These are phyloP conservation scores for Colletes gigas DNA, from an alignment of 1,140 invertebrate genomes.

Conservation along the genomic window DNA sequence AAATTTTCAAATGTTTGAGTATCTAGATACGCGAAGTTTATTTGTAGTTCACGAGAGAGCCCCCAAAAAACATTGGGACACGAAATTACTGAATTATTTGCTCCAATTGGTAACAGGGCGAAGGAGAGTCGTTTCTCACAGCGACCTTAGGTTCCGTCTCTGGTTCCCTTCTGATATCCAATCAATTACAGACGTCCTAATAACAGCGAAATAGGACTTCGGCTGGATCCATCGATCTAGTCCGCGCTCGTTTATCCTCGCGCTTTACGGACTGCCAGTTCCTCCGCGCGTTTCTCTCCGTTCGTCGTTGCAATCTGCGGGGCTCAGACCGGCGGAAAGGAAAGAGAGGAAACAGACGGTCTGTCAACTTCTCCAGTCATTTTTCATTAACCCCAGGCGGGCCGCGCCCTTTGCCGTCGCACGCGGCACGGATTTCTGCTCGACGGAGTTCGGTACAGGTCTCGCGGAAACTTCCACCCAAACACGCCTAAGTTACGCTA, in stretches of 20 bases:
- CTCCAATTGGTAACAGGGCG: too few relatives aligned
- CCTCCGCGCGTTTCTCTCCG: background rate
- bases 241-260: background rate
- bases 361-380: slow-evolving; percentile 48
- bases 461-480: slow-evolving; percentile 5
- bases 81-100: too few relatives aligned
- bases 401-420: slow-evolving; percentile 1
- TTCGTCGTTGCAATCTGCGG: background rate
- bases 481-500: background rate
- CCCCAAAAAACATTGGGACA: too few relatives aligned
- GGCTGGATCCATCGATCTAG: background rate
- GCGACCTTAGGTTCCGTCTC: background rate
- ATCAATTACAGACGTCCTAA: slow-evolving; percentile 11
- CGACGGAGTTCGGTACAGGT: background rate
- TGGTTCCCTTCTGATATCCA: background rate
- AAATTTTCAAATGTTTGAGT: too few relatives aligned
- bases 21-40: too few relatives aligned
- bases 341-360: slow-evolving; percentile 31
- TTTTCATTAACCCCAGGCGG: slow-evolving; percentile 57
- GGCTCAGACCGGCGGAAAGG: slow-evolving; percentile 12
- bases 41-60: too few relatives aligned
- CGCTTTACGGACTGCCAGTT: slow-evolving; percentile 23
- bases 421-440: slow-evolving; percentile 3
- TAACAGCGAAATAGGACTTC: background rate
- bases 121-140: too few relatives aligned